Percentiles rank a stretch among this genome's conserved stretches.
Conservation (phyloP, 2,888 invertebrate species). For the Cephus spinipes region DNA sequence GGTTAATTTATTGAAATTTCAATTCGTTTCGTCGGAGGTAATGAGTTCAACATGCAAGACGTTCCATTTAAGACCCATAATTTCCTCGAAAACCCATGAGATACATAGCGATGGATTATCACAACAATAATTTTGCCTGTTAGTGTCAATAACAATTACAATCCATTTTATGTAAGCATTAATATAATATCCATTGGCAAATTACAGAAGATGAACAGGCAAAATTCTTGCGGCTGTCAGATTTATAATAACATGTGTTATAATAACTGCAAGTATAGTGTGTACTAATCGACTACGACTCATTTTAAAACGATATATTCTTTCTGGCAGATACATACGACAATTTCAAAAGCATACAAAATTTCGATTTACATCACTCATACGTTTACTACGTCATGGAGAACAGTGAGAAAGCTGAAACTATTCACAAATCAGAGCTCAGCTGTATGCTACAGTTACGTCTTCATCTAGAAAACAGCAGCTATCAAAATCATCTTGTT, state of each 20-base stretch:
- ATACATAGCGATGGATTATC: background rate
- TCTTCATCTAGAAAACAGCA: background rate
- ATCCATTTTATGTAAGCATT: background rate
- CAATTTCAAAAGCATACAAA: background rate
- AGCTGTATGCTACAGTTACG: background rate
- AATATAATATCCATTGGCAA: background rate
- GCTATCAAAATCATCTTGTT: background rate
- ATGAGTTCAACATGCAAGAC: conserved; percentile 38
- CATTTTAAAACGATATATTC: conserved; percentile 6
- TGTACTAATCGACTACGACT: conserved; percentile 23
- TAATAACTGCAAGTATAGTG: conserved; percentile 28
- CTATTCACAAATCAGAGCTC: background rate
- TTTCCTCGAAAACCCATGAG: background rate
- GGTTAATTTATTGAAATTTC: conserved; percentile 41
- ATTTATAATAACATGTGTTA: background rate
- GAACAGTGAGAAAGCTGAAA: background rate
- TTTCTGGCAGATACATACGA: background rate
- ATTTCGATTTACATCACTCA: background rate
- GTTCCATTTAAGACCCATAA: conserved; percentile 5
- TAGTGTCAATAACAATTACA: background rate
- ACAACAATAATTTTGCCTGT: background rate
- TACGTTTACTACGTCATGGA: background rate
- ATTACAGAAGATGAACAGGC: conserved; percentile 22
- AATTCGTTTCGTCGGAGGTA: conserved; percentile 39
- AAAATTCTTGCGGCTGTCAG: conserved; percentile 39